These are phyloP conservation scores for Brachypalpus laphriformis DNA, from an alignment of 2,888 invertebrate species.

Conservation along the genomic window DNA sequence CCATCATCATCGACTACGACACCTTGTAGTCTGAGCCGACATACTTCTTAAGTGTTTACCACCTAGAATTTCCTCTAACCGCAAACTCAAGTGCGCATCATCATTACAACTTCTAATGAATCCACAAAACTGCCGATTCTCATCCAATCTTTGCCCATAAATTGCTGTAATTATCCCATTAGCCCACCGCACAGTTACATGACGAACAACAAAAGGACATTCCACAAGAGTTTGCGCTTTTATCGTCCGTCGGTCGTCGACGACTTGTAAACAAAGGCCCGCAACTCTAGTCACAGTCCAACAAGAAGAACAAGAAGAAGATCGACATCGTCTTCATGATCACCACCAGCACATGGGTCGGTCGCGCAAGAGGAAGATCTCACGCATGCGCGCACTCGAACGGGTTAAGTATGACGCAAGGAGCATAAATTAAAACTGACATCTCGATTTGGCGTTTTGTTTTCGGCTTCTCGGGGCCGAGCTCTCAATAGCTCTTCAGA, in stretches of 20 bases:
- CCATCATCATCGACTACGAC: neutral
- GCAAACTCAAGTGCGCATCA: slow-evolving; percentile 19
- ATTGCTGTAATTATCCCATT: slow-evolving; percentile 59
- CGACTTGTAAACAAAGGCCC: slow-evolving; percentile 59
- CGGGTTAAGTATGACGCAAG: slow-evolving; percentile 71
- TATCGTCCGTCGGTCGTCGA: slow-evolving; percentile 25
- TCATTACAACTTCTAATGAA: slow-evolving; percentile 29
- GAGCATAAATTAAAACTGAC: slow-evolving; percentile 74
- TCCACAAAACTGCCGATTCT: slow-evolving; percentile 44
- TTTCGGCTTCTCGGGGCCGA: slow-evolving; percentile 54
- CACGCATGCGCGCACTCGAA: slow-evolving; percentile 72
- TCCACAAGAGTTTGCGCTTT: slow-evolving; percentile 58
- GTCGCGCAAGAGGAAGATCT: slow-evolving; percentile 59
- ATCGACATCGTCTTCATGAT: slow-evolving; percentile 69
- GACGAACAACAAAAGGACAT: slow-evolving; percentile 67
- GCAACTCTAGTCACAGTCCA: neutral
- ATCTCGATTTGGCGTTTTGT: slow-evolving; percentile 73
- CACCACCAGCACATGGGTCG: neutral
- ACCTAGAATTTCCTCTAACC: slow-evolving; percentile 25
- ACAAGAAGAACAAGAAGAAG: slow-evolving; percentile 21
- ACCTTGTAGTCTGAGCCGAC: neutral
- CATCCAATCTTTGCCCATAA: slow-evolving; percentile 38
- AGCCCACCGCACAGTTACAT: slow-evolving; percentile 45
- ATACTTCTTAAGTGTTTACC: slow-evolving; percentile 14
- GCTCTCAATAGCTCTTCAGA: slow-evolving; percentile 58